Base-by-base conservation (phyloP, 2,888 invertebrate genomes). In the Fragum fragum region DNA sequence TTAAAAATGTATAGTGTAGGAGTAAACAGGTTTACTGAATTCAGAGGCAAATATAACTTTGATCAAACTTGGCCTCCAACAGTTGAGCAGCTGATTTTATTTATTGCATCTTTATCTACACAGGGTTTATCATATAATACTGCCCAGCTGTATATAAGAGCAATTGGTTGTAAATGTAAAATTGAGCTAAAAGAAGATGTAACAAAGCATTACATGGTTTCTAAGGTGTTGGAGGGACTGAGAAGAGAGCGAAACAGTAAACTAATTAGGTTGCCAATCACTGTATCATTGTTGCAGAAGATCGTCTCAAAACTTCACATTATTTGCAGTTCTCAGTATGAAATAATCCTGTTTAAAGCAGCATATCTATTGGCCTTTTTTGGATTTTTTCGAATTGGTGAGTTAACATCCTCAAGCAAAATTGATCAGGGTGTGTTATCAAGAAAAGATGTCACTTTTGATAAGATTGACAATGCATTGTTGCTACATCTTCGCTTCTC, bases 361-460 rank as follows among this genome's bases (percentile, higher is more conserved):
- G 79, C 79, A 39, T 77, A 59, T 68, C 21, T 68, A 16, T 26
- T 83, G 26, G 79, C 83, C 2, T 77, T 77, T 63, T 75, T 66
- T 75, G 80, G 75, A 18, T 69, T 80, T 26, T 73, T 78, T 1
- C 1, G 78, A 28, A 75, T 80, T 14, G 72, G 77, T 14, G 76
- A 82, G 55, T 26, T 82, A 53, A 53, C n/a, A n/a, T n/a, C n/a
- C n/a, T n/a, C n/a, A n/a, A n/a, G 21, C 6, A 82, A 78, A 57
- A 78, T 57, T 53, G 75, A 82, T 39, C 75, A 82, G 53, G 11
- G 28, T 21, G 78, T 5, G 42, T 26, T 29, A n/a, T n/a, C n/a
- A n/a, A n/a, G n/a, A n/a, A n/a, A n/a, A n/a, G n/a, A n/a, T n/a
- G n/a, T n/a, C n/a, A n/a, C n/a, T n/a, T n/a, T n/a, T n/a, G n/a